These are phyloP conservation scores for Anguilla rostrata DNA, from an alignment of 2,113 vertebrate species.

Conservation along the genomic window DNA sequence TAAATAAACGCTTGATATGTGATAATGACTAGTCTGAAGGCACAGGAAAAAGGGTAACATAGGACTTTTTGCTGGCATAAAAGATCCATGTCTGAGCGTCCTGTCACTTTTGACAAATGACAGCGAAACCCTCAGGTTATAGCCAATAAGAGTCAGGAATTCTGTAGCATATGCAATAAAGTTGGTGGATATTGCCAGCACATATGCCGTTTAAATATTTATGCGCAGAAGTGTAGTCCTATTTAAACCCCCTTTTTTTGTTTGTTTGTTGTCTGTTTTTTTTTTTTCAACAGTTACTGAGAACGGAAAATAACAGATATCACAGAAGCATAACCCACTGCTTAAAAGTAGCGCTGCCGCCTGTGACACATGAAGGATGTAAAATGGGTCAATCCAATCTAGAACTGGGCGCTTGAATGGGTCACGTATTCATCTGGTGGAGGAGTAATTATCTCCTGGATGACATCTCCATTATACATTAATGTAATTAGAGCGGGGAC, in stretches of 20 bases:
- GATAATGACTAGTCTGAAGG: not conserved
- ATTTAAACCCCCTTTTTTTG: not conserved
- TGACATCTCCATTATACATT: slow-evolving; percentile 30
- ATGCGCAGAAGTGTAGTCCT: not conserved
- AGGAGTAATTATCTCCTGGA: slow-evolving; percentile 21
- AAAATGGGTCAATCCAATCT: slow-evolving; percentile 21
- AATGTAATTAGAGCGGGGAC: slow-evolving; percentile 21
- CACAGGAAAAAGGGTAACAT: not conserved
- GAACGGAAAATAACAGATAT: not conserved
- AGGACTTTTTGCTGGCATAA: not conserved
- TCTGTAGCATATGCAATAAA: slow-evolving; percentile 1
- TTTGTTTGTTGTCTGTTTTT: not conserved
- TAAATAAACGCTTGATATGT: not conserved
- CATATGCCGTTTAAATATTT: slow-evolving; percentile 12
- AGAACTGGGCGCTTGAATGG: slow-evolving; percentile 12
- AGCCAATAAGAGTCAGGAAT: not conserved
- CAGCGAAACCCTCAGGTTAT: not conserved
- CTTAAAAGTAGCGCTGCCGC: not conserved
- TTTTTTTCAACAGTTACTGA: not conserved
- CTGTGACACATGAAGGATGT: not conserved
- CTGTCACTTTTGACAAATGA: not conserved
- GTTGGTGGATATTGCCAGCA: not conserved
- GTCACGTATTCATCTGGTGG: slow-evolving; percentile 3
- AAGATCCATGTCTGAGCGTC: not conserved
- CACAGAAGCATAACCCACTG: not conserved